Evolutionary conservation across 1,140 invertebrate genomes (phyloP).

Genomic region (Apocrypta bakeri): DNA sequence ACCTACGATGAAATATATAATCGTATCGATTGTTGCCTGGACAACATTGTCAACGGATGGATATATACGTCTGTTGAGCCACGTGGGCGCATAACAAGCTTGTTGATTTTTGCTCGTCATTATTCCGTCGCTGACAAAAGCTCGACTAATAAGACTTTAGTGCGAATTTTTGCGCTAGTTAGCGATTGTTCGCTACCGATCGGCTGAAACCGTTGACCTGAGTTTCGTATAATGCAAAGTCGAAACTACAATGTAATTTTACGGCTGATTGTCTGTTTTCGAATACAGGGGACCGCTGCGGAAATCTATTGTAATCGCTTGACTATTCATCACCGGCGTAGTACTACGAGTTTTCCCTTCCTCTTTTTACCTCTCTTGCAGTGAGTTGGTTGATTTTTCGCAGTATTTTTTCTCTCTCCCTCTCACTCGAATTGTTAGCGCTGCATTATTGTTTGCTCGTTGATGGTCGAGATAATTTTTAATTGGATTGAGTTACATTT

Average conservation of each 20-base stretch:
- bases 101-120: background rate
- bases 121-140: background rate
- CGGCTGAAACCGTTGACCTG: background rate
- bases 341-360: background rate
- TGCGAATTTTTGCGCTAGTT: background rate
- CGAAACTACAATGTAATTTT: background rate
- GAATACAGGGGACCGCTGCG: background rate
- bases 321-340: background rate
- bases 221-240: background rate
- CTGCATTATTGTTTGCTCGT: background rate
- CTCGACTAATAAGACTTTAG: background rate
- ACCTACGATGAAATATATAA: no score
- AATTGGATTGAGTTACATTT: background rate
- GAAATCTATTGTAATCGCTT: background rate
- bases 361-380: no score
- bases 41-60: no score
- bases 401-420: background rate
- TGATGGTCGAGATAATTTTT: background rate
- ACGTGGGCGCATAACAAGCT: background rate
- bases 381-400: background rate
- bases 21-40: no score
- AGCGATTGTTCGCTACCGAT: background rate
- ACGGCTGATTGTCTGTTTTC: background rate
- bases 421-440: background rate
- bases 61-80: no score